Evolutionary conservation across 1,140 invertebrate genomes (phyloP), one percentile per base, ranked within the genome.

Genomic region (Drepana arcuata): DNA sequence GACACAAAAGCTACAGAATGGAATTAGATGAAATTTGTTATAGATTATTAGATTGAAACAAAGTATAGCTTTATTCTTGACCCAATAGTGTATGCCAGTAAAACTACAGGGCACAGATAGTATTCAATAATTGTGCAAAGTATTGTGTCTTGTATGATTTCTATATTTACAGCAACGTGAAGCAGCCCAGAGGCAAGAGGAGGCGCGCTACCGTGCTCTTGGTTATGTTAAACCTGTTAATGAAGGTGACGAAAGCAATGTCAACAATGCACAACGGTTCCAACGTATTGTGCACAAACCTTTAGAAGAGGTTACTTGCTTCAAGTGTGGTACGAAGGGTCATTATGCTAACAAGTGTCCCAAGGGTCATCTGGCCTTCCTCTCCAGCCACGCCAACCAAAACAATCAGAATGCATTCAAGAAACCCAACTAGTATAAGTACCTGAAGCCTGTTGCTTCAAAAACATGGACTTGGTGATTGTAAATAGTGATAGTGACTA

Each of bases 311-410:
- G 95, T 98, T 6, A 97, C 95, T 0, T 98, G 96, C 80, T 98
- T 94, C 67, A 98, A 98, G 86, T 99, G 98, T 84, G 97, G 97
- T 4, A 94, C 95, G 26, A 99, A 98, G 80, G 98, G 98, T 9
- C 98, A 99, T 84, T 99, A 99, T 78, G 98, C 98, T 0, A 99
- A 99, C 75, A 96, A 96, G 71, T 99, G 98, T 84, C 94, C 95
- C 0, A 99, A 99, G 73, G 96, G 96, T 21, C 95, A 98, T 79
- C 85, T 98, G 26, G 96, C 97, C 3, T 99, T 98, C 78, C 87
- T 99, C 7, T 96, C 93, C 48, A 91, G 72, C 24, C 74, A 79
- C 26, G 47, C 39, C 4, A 47, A 52, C 2, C 57, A 60, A 16
- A 67, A 66, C 33, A 60, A 65, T 21, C 44, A 27, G 2, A 57